phyloP scores from a whole-genome alignment of 2,113 vertebrate genomes.

The Hemiscyllium ocellatum region DNA sequence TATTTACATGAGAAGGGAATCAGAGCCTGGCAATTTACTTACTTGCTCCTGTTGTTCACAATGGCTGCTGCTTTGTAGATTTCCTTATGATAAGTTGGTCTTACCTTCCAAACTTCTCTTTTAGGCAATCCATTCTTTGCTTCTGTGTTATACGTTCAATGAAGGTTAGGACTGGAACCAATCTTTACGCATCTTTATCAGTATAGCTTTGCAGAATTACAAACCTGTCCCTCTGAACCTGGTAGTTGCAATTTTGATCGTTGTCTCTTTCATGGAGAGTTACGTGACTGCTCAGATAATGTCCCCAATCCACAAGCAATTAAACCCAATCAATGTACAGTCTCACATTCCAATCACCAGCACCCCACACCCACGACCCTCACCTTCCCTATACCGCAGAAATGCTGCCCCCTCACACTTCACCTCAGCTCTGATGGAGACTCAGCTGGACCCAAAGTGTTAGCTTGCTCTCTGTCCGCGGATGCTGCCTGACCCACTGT shows the following conservation, averaged over 20 bases:
- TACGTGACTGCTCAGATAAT: too few species aligned
- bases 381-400: too few species aligned
- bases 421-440: too few species aligned
- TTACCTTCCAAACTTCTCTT: background rate
- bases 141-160: background rate
- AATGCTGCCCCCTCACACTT: too few species aligned
- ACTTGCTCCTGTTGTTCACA: too few species aligned
- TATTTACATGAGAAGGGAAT: too few species aligned
- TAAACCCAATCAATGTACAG: too few species aligned
- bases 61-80: background rate
- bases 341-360: background rate
- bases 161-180: background rate
- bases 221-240: background rate
- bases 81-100: background rate
- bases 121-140: background rate
- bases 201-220: background rate
- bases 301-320: background rate
- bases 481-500: too few species aligned
- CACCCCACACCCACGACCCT: too few species aligned
- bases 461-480: too few species aligned
- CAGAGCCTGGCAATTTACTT: too few species aligned
- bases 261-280: background rate
- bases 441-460: too few species aligned
- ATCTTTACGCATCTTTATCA: background rate
- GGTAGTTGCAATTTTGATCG: background rate